These are phyloP conservation scores for Oligia fasciuncula DNA, from an alignment of 2,888 invertebrate species.

Conservation along the genomic window DNA sequence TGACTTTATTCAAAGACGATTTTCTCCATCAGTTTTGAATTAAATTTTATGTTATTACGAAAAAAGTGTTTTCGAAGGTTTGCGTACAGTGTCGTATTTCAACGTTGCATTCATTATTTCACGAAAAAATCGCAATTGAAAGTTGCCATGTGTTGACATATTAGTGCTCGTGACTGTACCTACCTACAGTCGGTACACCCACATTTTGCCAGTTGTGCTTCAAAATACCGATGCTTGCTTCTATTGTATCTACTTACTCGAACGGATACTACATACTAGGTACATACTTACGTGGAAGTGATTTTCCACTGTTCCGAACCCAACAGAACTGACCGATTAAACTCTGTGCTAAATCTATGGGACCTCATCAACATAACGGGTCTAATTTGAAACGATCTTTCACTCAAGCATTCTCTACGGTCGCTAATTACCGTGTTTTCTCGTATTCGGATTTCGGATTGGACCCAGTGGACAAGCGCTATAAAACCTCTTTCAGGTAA, in stretches of 20 bases:
- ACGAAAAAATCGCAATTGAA: too few relatives aligned
- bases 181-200: not conserved
- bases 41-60: too few relatives aligned
- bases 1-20: too few relatives aligned
- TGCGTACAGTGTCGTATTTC: too few relatives aligned
- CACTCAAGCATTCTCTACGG: not conserved
- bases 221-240: not conserved
- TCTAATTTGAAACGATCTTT: conserved; percentile 28
- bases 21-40: too few relatives aligned
- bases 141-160: too few relatives aligned
- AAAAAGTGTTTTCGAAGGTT: too few relatives aligned
- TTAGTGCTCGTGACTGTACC: too few relatives aligned
- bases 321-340: not conserved
- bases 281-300: too few relatives aligned
- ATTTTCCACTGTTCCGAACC: not conserved
- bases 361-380: not conserved
- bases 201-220: not conserved
- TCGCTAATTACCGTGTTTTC: not conserved
- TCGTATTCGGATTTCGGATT: conserved; percentile 19
- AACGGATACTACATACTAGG: not conserved
- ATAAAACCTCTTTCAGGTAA: conserved; percentile 20
- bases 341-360: conserved; percentile 3
- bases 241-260: not conserved
- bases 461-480: conserved; percentile 9
- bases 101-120: too few relatives aligned